Evolutionary conservation across 2,113 vertebrate species (phyloP), one percentile per base, ranked within the genome.

Genomic region (Petrocephalus microphthalmus): DNA sequence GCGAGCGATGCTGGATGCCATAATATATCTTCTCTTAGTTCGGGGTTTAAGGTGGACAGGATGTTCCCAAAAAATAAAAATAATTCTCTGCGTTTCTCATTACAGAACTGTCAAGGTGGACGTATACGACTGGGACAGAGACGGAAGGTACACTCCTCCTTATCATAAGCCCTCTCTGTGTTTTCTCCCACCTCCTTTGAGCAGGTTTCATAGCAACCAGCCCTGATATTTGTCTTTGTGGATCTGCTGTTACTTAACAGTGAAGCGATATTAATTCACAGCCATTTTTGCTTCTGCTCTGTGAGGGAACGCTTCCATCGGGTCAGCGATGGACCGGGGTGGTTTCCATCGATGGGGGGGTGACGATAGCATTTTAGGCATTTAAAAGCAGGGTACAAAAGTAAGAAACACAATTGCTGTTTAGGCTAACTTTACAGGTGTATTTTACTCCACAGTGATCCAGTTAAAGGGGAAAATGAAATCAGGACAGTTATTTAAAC

Each of bases 91-190:
- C 37, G 54, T 53, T 88, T 22, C 85, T 86, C 74, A 67, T 33
- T 92, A 89, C 95, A 99, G 98, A 94, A 99, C 98, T 0, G 98
- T 99, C 94, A 99, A 99, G 94, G 95, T 99, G 88, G 98, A 99
- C 0, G 98, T 99, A 47, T 99, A 96, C 0, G 98, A 99, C 94
- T 99, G 98, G 98, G 98, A 99, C 92, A 95, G 98, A 90, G 98
- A 99, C 22, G 98, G 98, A 94, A 99, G 98, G 98, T 99, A 95
- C 94, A 90, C 83, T 37, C 25, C 11, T 49, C 71, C 5, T 10
- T 86, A 54, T 57, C 52, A 47, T 56, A 84, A 42, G 17, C 17
- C 67, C 78, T 19, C 47, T 81, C 78, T 37, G 5, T 64, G 53
- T 37, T 54, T 25, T 60, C 33, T 86, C 51, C 78, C 37, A 56